Evolutionary conservation across 30 jellyfish, hydroid and myxozoan genomes (phyloP), one percentile per base, ranked within the genome.

Genomic region (Aurelia sp.): DNA sequence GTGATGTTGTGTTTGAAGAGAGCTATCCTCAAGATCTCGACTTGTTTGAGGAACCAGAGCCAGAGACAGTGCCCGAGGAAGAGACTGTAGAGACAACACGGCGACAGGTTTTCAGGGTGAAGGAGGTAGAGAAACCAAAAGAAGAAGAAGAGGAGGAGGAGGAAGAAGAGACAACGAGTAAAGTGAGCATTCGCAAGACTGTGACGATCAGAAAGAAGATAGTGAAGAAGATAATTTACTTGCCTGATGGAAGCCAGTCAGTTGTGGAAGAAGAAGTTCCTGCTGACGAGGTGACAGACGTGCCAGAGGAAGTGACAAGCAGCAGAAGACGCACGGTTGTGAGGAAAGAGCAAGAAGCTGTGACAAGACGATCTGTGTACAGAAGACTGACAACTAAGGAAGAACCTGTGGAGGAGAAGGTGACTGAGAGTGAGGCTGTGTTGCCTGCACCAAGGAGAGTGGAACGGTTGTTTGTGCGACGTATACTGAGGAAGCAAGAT

Each of bases 381-480:
- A 72, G 83, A 72, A 50, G 69, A 35, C 17, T 51, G 35, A 72
- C 48, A 5, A 4, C 20, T 11, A 69, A 23, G 60, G 62, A 40
- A 71, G 40, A 65, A 16, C 76, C 76, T 31, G 51, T 16, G 17
- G 83, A 72, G 48, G 96, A 88, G 51, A 87, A 62, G 48, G 90
- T 81, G 37, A 82, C 87, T 12, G 19, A 30, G 22, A 55, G 48
- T 22, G 86, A 47, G 73, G 22, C 74, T 18, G 73, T 19, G 37
- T 40, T 23, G 57, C 48, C 48, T 37, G 78, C 80, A 27, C 81
- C 89, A 48, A 66, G 70, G 30, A 79, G 85, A 55, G 97, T 91
- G 13, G 97, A 90, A 61, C 74, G 96, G 41, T 82, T 91, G 86
- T 85, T 58, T 61, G 97, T 84, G 75, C 71, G 96, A 4, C 86